Evolutionary conservation across 2,888 invertebrate genomes (phyloP), one percentile per base, ranked within the genome.

Genomic region (Ormyrus rosae): DNA sequence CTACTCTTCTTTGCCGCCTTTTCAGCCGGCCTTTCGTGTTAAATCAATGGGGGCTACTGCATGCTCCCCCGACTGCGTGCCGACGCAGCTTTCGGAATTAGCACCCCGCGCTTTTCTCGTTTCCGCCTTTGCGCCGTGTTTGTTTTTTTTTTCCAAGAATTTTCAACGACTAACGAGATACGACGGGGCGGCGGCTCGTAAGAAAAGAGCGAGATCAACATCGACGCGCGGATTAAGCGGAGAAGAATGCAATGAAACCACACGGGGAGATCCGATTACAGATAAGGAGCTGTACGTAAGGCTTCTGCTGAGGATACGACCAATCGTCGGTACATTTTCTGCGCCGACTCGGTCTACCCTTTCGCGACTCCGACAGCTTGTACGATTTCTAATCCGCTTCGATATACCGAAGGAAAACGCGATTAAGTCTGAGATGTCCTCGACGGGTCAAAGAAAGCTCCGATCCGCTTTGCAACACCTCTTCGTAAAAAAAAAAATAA

Each of bases 301-400:
- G 90, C 90, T 91, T 91, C 90, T 84, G 85, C 86, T 89, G 89
- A 91, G 88, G 89, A 90, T 89, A 86, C 86, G 89, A 85, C 89
- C 90, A 89, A 90, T 90, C 90, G 88, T 90, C 85, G 89, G 85
- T 88, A 56, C 19, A 68, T 56, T 61, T 50, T 63, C 53, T 61
- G 13, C 72, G 72, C 46, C 71, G 7, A 48, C 89, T 88, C 88
- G 85, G 88, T 87, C 87, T 64, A 34, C 74, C 48, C 77, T 55
- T 64, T 61, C 46, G 65, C 69, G 11, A 84, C 82, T 83, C 77
- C 77, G 77, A 65, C 79, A 83, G 89, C 89, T 90, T 90, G 89
- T 90, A 90, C 89, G 90, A 90, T 90, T 90, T 90, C 90, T 90
- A 89, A 90, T 90, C 90, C 90, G 87, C 89, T 89, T 90, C 87